Evolutionary conservation across 2,113 vertebrate genomes (phyloP), one percentile per base, ranked within the genome.

Genomic region (Picathartes gymnocephalus): DNA sequence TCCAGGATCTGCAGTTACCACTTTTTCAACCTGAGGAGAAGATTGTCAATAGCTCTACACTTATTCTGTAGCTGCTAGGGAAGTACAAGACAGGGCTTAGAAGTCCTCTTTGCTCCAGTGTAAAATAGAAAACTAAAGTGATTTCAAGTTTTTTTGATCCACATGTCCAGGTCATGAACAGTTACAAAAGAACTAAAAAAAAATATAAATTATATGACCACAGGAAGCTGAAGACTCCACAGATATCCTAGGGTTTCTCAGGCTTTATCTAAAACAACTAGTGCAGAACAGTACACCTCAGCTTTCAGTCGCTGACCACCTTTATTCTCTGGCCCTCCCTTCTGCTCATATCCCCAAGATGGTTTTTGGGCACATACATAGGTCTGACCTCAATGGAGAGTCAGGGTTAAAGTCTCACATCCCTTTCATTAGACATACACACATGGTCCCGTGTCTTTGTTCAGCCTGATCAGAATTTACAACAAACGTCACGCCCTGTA

Each of bases 401-500:
- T n/a, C 24, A 31, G 37, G 16, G n/a, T 69, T 78, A 65, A 87
- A 70, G 8, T 70, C 15, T 7, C 45, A 70, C 5, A 9, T 42
- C 7, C 4, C 17, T 31, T 17, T 81, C 24, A 57, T 79, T 44
- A 61, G 31, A 87, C 25, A 53, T 11, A 44, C 5, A 5, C 33
- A 45, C 4, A 1, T 24, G 19, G 9, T 25, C 39, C 0, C 0
- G 19, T 30, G 33, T 16, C 37, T 44, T 57, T 51, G 22, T 37
- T 51, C 51, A 73, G 22, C 51, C 28, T 30, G 21, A 73, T 28
- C 33, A 37, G 33, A 73, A 16, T 7, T 45, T 51, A 39, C 1
- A 60, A n/a, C 1, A 2, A 50, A 50, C 23, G 39, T 45, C 6
- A 30, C 0, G 1, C 7, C 19, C 28, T 44, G 28, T 28, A 56